These are phyloP conservation scores for Rosalia funebris DNA, from an alignment of 2,888 invertebrate species.

Conservation along the genomic window DNA sequence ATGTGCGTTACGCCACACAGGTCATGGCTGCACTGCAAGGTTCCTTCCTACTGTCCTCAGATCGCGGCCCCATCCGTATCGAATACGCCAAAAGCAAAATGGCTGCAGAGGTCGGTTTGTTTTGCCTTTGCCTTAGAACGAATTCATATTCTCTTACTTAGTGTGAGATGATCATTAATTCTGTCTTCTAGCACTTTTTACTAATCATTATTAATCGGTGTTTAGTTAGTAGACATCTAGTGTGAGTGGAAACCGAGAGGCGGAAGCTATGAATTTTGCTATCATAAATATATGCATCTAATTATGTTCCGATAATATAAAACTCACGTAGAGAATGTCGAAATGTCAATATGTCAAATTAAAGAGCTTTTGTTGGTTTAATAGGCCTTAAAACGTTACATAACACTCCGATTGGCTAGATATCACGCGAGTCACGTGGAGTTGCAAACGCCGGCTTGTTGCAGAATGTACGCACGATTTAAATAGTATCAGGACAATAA, in stretches of 20 bases:
- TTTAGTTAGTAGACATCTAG: neutral
- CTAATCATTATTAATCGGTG: constrained; percentile 8
- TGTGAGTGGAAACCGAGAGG: constrained; percentile 16
- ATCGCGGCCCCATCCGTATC: constrained; percentile 96
- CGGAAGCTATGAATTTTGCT: neutral
- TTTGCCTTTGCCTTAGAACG: constrained; percentile 27
- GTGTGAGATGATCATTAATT: constrained; percentile 39
- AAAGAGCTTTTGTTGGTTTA: too few species aligned
- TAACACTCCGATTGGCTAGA: too few species aligned
- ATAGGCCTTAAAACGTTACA: too few species aligned
- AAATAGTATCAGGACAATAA: too few species aligned
- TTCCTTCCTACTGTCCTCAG: constrained; percentile 93
- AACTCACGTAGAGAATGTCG: too few species aligned
- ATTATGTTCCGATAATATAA: too few species aligned
- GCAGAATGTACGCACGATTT: too few species aligned
- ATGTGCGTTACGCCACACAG: constrained; percentile 89
- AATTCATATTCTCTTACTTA: constrained; percentile 14
- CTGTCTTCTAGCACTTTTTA: constrained; percentile 23
- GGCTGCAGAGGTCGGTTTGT: constrained; percentile 79
- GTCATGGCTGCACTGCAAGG: constrained; percentile 96
- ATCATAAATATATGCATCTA: too few species aligned
- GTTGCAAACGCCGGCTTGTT: too few species aligned
- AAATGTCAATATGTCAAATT: too few species aligned
- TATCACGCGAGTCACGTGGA: too few species aligned
- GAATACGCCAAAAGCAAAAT: constrained; percentile 99